A percentile compares a stretch with the other conserved stretches of the same genome.
Conservation (phyloP, 2,888 invertebrate species). For the Chironomus tentans region DNA sequence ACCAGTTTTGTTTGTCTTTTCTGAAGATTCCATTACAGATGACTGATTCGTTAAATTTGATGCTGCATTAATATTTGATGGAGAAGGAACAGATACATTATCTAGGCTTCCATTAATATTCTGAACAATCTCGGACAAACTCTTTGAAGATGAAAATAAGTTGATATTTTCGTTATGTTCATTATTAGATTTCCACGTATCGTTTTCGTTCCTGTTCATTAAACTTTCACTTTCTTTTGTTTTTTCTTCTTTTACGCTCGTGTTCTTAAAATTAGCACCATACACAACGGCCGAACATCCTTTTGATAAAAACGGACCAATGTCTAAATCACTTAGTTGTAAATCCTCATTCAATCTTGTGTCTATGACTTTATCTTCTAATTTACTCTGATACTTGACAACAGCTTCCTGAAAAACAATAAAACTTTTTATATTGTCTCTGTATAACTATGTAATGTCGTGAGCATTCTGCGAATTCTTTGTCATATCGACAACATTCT, state of each 20-base stretch:
- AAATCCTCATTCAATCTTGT: constrained; percentile 42
- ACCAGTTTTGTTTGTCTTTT: no score
- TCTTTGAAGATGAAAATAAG: neutral
- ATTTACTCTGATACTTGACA: constrained; percentile 36
- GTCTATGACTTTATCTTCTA: constrained; percentile 36
- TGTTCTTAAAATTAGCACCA: constrained; percentile 49
- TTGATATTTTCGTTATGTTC: neutral
- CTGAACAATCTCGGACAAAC: no score
- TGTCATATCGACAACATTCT: no score
- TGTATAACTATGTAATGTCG: no score
- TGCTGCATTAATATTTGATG: no score
- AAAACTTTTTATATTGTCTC: no score
- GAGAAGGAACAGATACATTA: no score
- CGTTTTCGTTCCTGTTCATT: neutral
- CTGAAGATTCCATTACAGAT: no score
- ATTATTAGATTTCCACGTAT: neutral
- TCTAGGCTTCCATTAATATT: no score
- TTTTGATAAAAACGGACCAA: constrained; percentile 65
- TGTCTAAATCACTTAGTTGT: constrained; percentile 50
- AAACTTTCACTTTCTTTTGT: neutral
- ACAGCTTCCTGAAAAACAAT: constrained; percentile 40
- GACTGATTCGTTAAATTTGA: no score
- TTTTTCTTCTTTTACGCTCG: neutral
- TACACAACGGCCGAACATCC: constrained; percentile 77
- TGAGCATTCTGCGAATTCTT: no score